phyloP scores from a whole-genome alignment of 2,888 invertebrate species.

The Ormyrus nitidulus region DNA sequence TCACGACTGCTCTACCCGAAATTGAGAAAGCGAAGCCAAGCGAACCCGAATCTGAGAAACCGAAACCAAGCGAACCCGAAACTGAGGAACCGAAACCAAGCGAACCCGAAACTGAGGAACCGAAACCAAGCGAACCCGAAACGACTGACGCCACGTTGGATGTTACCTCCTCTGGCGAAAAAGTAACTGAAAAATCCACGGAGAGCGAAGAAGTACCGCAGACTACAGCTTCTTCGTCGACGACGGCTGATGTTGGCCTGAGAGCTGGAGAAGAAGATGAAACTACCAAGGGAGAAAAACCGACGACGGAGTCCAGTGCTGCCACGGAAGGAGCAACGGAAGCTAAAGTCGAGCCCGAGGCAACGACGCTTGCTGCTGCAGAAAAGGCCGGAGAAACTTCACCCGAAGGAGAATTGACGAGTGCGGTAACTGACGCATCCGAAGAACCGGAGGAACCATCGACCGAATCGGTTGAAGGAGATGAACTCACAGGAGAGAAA shows the following conservation, averaged over 20 bases:
- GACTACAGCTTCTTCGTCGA: slow-evolving; percentile 25
- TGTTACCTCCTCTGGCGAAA: slow-evolving; percentile 5
- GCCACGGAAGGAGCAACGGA: neutral
- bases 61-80: slow-evolving; percentile 48
- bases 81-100: slow-evolving; percentile 47
- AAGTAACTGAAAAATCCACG: slow-evolving; percentile 34
- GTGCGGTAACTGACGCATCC: neutral
- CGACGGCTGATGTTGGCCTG: slow-evolving; percentile 5
- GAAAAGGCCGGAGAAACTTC: slow-evolving; percentile 46
- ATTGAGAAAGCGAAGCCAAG: slow-evolving; percentile 30
- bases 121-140: slow-evolving; percentile 56
- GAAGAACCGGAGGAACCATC: slow-evolving; percentile 34
- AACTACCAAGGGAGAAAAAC: slow-evolving; percentile 45
- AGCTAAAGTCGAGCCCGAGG: slow-evolving; percentile 8
- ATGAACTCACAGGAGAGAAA: slow-evolving; percentile 38
- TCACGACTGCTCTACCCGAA: slow-evolving; percentile 20
- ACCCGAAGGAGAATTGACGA: slow-evolving; percentile 18
- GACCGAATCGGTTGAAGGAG: slow-evolving; percentile 49
- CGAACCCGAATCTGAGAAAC: neutral
- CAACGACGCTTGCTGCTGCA: slow-evolving; percentile 8
- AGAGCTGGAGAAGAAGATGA: slow-evolving; percentile 1
- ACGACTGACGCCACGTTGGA: slow-evolving; percentile 1
- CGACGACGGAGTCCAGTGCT: slow-evolving; percentile 41
- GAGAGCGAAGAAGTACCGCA: slow-evolving; percentile 35
- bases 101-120: neutral